A percentile compares a stretch with the other conserved stretches of the same genome.
phyloP scores from a whole-genome alignment of 2,113 vertebrate species.

The Ageneiosus marmoratus region DNA sequence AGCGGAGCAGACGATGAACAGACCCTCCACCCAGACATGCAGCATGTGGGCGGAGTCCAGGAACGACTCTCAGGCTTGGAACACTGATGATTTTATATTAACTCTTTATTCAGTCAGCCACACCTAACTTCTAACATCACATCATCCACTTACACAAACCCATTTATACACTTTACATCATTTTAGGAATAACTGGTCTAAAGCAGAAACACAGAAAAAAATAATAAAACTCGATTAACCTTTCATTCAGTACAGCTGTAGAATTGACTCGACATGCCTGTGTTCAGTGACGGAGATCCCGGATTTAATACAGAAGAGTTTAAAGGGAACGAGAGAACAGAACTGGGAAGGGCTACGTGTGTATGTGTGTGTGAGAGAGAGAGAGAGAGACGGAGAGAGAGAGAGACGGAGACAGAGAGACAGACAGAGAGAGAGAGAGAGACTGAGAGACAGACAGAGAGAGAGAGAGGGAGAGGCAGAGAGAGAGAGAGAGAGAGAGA shows the following conservation, averaged over 20 bases:
- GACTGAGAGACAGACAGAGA: neutral
- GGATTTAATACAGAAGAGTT: slow-evolving; percentile 43
- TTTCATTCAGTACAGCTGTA: slow-evolving; percentile 23
- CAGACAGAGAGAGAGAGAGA: neutral
- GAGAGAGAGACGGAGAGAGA: too few species aligned
- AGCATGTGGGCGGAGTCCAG: neutral
- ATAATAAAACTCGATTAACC: slow-evolving; percentile 23
- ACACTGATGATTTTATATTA: slow-evolving; percentile 35
- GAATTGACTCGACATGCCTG: slow-evolving; percentile 22
- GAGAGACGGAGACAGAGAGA: neutral
- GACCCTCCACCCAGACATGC: neutral
- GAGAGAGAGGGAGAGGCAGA: neutral
- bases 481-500: neutral
- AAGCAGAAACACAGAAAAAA: slow-evolving; percentile 56
- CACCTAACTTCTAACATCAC: slow-evolving; percentile 62
- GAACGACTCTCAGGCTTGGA: neutral
- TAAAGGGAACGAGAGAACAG: slow-evolving; percentile 4
- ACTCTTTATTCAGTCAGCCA: slow-evolving; percentile 75
- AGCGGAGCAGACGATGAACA: too few species aligned
- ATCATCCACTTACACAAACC: slow-evolving; percentile 62
- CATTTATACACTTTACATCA: slow-evolving; percentile 72
- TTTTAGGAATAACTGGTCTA: slow-evolving; percentile 61
- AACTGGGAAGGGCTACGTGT: neutral
- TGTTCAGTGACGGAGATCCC: slow-evolving; percentile 12
- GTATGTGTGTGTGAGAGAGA: neutral